Percentiles rank a stretch among this genome's conserved stretches.
Conservation (phyloP, 2,797 vertebrate species). For the Lacerta viridis region DNA sequence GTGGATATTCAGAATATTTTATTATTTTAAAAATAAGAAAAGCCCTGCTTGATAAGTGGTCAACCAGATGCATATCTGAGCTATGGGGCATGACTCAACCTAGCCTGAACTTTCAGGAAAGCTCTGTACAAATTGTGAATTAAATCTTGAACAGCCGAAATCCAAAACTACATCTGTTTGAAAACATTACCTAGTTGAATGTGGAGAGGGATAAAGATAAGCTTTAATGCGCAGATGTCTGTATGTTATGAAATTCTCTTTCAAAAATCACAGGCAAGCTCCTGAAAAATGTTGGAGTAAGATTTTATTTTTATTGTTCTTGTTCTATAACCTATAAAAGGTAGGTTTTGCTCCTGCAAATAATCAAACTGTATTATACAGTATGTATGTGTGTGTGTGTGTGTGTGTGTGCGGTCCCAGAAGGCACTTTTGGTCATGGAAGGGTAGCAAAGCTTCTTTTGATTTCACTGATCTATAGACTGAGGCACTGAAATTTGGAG, state of each 20-base stretch:
- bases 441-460: too few relatives aligned
- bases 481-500: too few relatives aligned
- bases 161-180: constrained; percentile 17
- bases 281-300: constrained; percentile 13
- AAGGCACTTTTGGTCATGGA: too few relatives aligned
- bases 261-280: constrained; percentile 14
- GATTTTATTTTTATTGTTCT: constrained; percentile 17
- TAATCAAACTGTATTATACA: background rate
- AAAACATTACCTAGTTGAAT: constrained; percentile 24
- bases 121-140: constrained; percentile 26
- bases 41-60: too few relatives aligned
- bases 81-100: background rate
- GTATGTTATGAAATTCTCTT: constrained; percentile 20
- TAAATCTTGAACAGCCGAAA: constrained; percentile 17
- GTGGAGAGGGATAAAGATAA: background rate
- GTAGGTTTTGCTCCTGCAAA: constrained; percentile 3
- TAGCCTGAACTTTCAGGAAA: constrained; percentile 21
- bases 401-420: too few relatives aligned
- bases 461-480: too few relatives aligned
- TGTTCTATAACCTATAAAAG: constrained; percentile 36
- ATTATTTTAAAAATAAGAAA: background rate
- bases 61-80: background rate
- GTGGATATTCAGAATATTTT: background rate
- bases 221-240: constrained; percentile 24
- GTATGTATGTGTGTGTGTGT: background rate